A percentile compares a stretch with the other conserved stretches of the same genome.
phyloP scores from a whole-genome alignment of 2,113 vertebrate genomes.

The Protobothrops mucrosquamatus region DNA sequence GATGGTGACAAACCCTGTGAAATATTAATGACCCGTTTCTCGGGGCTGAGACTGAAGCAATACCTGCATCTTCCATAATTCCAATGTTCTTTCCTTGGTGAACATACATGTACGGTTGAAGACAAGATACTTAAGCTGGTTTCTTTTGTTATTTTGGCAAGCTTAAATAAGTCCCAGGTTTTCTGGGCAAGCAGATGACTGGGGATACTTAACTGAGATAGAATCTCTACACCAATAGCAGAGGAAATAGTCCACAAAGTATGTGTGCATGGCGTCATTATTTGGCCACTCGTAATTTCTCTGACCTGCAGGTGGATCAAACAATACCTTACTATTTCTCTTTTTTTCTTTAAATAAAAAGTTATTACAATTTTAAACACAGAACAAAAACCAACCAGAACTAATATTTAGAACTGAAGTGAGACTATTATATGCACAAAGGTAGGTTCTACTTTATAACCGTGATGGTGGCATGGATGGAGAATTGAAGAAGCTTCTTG shows the following conservation, averaged over 20 bases:
- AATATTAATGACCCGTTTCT: slow-evolving; percentile 94
- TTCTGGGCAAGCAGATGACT: neutral
- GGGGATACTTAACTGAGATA: neutral
- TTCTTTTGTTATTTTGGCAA: neutral
- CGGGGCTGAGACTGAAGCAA: slow-evolving; percentile 75
- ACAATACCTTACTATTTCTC: neutral
- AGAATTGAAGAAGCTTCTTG: too few relatives aligned
- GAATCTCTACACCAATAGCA: neutral
- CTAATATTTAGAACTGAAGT: neutral
- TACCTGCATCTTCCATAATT: slow-evolving; percentile 70
- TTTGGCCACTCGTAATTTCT: neutral
- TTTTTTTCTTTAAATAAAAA: neutral
- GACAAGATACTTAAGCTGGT: neutral
- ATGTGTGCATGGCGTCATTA: neutral
- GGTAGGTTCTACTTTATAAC: neutral
- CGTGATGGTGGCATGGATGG: too few relatives aligned
- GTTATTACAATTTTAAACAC: neutral
- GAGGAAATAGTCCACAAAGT: neutral
- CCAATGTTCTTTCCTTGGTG: neutral
- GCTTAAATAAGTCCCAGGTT: neutral
- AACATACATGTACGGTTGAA: neutral
- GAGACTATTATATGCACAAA: neutral
- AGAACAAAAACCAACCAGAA: neutral
- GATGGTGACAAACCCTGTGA: slow-evolving; percentile 87
- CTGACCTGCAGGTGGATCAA: neutral